A percentile compares a stretch with the other conserved stretches of the same genome.
These are phyloP conservation scores for Agriopis marginaria DNA, from an alignment of 2,888 invertebrate species.

Conservation along the genomic window DNA sequence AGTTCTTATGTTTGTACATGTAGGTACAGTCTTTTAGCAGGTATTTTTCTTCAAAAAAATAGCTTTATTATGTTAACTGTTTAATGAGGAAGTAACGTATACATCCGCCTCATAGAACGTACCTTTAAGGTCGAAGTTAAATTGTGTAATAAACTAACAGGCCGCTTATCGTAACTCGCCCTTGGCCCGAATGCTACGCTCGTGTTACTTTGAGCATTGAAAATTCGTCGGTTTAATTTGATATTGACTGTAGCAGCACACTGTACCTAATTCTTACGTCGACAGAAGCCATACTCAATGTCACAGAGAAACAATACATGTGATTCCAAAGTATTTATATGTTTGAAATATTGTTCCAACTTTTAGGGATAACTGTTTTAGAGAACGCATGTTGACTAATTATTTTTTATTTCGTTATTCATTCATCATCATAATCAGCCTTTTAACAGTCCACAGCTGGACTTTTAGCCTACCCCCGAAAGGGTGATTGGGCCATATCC, in stretches of 20 bases:
- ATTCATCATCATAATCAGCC: no score
- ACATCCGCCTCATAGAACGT: background rate
- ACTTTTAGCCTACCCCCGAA: no score
- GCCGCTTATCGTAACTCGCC: conserved; percentile 22
- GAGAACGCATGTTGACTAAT: no score
- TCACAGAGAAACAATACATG: background rate
- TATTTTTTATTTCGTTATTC: no score
- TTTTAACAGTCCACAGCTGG: no score
- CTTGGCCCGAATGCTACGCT: conserved; percentile 21
- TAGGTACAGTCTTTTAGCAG: no score
- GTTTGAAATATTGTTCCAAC: no score
- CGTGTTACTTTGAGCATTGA: conserved; percentile 9
- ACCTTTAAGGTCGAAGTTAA: conserved; percentile 12
- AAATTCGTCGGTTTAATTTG: conserved; percentile 16
- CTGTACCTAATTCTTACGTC: background rate
- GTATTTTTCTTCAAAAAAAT: no score
- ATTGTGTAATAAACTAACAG: conserved; percentile 19
- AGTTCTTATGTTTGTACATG: no score
- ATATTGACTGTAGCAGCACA: background rate
- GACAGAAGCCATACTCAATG: background rate
- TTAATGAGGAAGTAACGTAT: conserved; percentile 1
- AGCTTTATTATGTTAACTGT: background rate
- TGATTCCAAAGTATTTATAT: background rate
- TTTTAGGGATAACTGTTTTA: no score
- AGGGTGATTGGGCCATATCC: no score